Base-by-base conservation (phyloP, 2,888 invertebrate species). In the Drosophila suboccidentalis region DNA sequence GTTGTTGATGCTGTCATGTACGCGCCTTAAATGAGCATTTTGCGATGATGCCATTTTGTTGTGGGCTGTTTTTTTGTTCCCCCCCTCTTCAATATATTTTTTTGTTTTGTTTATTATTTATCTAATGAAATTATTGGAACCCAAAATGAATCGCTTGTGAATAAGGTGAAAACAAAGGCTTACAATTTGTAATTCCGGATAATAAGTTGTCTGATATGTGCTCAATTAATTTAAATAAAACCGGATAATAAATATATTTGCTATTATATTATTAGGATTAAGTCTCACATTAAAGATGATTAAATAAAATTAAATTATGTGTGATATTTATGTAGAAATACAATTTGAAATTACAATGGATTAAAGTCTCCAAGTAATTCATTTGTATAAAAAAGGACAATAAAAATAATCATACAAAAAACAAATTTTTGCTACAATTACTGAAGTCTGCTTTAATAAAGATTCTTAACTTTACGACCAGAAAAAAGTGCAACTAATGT, bases 11-110 rank as follows among this genome's bases (percentile, higher is more conserved):
- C 80, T 84, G 85, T 87, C 83, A 84, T 87, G 71, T 84, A 74
- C 82, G 79, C 82, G 82, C 83, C 83, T 82, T 85, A 79, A 82
- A 86, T 82, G 82, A 82, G 59, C 86, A 82, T 82, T 78, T 85
- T 55, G 72, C 63, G 79, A 84, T 84, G 83, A 84, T 87, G 85
- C 79, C 85, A 83, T 87, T 73, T 67, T 50, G 51, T 71, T 75
- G 80, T 82, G 73, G 76, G 69, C 51, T 61, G 72, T 51, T 65
- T 68, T 57, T 68, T 60, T n/a, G n/a, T n/a, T 49, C 4, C 51
- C 1, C 13, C 11, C 13, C 11, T 11, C 38, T 34, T 29, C 13
- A 26, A 13, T 15, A 5, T 26, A 26, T 51, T 46, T 39, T 46
- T 15, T 38, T 29, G 13, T 11, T 13, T 62, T 60, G 39, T 50